phyloP scores from a whole-genome alignment of 2,797 vertebrate species.

The Perodicticus potto region DNA sequence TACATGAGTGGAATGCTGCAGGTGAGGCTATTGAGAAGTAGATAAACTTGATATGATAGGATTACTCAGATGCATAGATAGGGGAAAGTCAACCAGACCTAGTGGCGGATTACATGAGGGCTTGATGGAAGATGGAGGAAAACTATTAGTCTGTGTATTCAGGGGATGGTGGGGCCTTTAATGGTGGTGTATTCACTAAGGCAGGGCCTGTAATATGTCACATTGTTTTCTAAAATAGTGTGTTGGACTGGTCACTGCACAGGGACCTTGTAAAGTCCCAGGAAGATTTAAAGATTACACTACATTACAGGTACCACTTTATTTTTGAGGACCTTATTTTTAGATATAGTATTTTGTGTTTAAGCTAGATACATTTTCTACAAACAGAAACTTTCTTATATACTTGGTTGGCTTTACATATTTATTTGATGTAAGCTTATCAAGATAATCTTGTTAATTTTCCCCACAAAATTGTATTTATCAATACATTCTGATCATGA shows the following conservation, averaged over 20 bases:
- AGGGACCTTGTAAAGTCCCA: neutral
- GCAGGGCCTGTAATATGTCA: neutral
- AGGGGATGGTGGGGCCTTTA: neutral
- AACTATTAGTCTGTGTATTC: neutral
- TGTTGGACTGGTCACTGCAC: neutral
- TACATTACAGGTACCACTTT: neutral
- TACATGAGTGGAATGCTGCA: neutral
- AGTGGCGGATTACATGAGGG: neutral
- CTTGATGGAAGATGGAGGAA: neutral
- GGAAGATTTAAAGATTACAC: neutral
- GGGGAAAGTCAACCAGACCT: neutral
- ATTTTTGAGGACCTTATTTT: neutral
- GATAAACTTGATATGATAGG: neutral
- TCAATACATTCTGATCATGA: conserved; percentile 71
- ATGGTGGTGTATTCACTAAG: neutral
- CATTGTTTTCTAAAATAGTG: neutral
- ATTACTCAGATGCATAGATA: too few relatives aligned
- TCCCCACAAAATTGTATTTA: conserved; percentile 53
- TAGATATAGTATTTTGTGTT: neutral
- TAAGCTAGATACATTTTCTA: neutral
- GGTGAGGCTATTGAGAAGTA: neutral
- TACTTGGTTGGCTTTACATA: conserved; percentile 67
- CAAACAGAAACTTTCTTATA: conserved; percentile 58
- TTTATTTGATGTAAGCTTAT: conserved; percentile 68
- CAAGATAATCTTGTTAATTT: conserved; percentile 81